Percentiles rank a stretch among this genome's conserved stretches.
These are phyloP conservation scores for Donacobius atricapilla DNA, from an alignment of 2,113 vertebrate species.

Conservation along the genomic window DNA sequence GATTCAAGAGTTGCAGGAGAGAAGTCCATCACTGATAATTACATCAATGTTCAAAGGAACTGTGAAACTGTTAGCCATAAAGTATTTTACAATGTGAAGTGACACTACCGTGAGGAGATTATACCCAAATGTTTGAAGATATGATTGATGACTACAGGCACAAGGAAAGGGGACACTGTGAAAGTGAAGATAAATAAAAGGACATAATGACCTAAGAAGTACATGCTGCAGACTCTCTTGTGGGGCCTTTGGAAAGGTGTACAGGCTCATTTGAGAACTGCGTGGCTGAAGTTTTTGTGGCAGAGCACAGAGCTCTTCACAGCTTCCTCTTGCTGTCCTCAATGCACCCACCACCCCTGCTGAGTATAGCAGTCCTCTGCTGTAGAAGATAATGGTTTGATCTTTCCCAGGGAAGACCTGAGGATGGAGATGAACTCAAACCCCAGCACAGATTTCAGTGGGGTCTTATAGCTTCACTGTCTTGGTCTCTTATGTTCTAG, in stretches of 20 bases:
- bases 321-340: neutral
- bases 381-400: neutral
- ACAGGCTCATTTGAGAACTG: neutral
- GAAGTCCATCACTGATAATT: neutral
- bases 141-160: neutral
- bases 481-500: neutral
- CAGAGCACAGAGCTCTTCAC: neutral
- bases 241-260: neutral
- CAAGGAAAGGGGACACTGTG: neutral
- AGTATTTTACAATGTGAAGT: constrained; percentile 32
- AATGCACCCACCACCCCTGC: neutral
- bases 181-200: constrained; percentile 4
- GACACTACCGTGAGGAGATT: neutral
- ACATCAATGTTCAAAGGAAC: constrained; percentile 6
- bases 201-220: neutral
- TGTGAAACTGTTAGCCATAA: neutral
- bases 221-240: neutral
- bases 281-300: neutral
- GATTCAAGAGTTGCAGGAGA: neutral
- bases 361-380: neutral
- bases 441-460: neutral
- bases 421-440: neutral
- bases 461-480: neutral
- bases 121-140: neutral
- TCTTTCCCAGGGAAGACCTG: neutral